A percentile compares a stretch with the other conserved stretches of the same genome.
phyloP scores from a whole-genome alignment of 2,113 vertebrate genomes.

The Syngnathus scovelli region DNA sequence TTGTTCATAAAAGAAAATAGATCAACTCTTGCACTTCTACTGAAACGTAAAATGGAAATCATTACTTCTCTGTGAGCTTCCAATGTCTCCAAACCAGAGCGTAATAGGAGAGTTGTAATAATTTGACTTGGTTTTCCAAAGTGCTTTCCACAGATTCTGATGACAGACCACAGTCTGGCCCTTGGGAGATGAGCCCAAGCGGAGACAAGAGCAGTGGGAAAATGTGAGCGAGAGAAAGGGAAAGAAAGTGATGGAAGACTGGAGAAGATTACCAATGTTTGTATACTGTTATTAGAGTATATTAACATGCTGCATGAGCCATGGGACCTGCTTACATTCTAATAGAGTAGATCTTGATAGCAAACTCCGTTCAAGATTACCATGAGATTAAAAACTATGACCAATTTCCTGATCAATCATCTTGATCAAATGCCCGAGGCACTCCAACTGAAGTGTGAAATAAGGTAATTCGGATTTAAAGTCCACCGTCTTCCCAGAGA shows the following conservation, averaged over 20 bases:
- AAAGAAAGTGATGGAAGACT: conserved; percentile 6
- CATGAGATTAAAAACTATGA: background rate
- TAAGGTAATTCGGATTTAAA: too few relatives aligned
- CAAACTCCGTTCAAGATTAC: background rate
- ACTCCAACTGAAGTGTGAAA: too few relatives aligned
- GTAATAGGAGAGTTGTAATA: conserved; percentile 62
- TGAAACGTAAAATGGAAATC: conserved; percentile 65
- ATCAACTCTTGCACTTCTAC: conserved; percentile 50
- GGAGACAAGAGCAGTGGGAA: conserved; percentile 2
- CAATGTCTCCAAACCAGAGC: conserved; percentile 60
- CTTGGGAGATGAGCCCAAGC: conserved; percentile 25
- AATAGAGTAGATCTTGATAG: background rate
- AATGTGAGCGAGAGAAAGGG: conserved; percentile 2
- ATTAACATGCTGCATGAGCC: conserved; percentile 6
- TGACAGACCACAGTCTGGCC: conserved; percentile 54
- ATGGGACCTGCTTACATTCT: background rate
- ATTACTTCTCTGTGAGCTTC: conserved; percentile 58
- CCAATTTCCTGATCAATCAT: background rate
- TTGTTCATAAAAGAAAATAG: conserved; percentile 3
- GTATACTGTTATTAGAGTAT: conserved; percentile 4
- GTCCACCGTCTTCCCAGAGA: too few relatives aligned
- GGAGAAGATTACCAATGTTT: background rate
- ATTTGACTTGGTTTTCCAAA: conserved; percentile 63
- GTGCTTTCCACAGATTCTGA: conserved; percentile 63
- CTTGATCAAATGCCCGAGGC: too few relatives aligned